Base-by-base conservation (phyloP, 2,113 vertebrate species). In the Neolamprologus caudopunctatus region DNA sequence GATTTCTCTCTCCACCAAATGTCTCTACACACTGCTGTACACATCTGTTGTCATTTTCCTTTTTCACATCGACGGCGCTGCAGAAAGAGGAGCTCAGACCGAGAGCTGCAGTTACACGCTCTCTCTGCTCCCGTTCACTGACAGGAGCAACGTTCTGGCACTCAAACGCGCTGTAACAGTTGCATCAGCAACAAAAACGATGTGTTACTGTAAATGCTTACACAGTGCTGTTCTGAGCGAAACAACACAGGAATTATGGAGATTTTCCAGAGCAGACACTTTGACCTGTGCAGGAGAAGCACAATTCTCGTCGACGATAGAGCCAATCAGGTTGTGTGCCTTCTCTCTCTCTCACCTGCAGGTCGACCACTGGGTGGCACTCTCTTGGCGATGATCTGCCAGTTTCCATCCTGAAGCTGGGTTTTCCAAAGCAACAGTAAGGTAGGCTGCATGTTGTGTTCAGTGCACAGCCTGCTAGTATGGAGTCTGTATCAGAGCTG, bases 1-100 rank as follows among this genome's bases (percentile, higher is more conserved):
- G 85, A 89, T 93, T 87, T 87, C 55, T 90, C 28, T 81, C 54
- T 51, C 17, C 54, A 40, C 61, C 50, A 37, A 85, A 87, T 28
- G 84, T 85, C 47, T 88, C 58, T 63, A 42, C 89, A 91, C 68
- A 91, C 88, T 90, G 88, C 83, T 84, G 55, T 5, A 9, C 84
- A 91, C 91, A 93, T 86, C 88, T 90, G 91, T 82, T 87, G 79
- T 85, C 73, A 24, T 87, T 89, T 90, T 78, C 57, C 40, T 47
- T 68, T 87, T 88, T 85, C 58, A 86, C 58, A 80, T 5, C 16
- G 17, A 54, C 47, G 37, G 80, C 19, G 10, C 35, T 26, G 58
- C 35, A 84, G 85, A 53, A 85, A 40, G 61, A 82, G 51, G 57
- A 78, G 75, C 83, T 92, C 35, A 89, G 58, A 55, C 37, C 16